Base-by-base conservation (phyloP, 2,113 vertebrate species). In the Barbus barbus region DNA sequence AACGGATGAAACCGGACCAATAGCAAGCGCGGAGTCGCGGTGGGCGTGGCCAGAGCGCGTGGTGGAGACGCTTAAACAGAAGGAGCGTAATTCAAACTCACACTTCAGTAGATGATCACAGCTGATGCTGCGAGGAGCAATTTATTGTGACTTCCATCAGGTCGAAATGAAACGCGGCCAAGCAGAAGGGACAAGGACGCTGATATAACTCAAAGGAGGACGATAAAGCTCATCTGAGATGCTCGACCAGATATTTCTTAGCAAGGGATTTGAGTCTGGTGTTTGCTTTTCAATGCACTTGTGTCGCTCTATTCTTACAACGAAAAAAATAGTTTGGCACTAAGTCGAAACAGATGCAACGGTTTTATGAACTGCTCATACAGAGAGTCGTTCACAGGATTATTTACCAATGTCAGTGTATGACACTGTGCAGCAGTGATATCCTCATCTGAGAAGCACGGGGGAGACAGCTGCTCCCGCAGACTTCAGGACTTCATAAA, bases 71-170 rank as follows among this genome's bases (percentile, higher is more conserved):
- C 96, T 95, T 94, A 95, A 94, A 94, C 93, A 26, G 90, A 94
- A 94, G 92, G 95, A 96, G 96, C 95, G 95, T 92, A 93, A 96
- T 96, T 96, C 95, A 95, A 96, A 97, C 92, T 93, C 90, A 90
- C 82, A 82, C 78, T 82, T 65, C 73, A 78, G 74, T 46, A 78
- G 77, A 58, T 53, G 84, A 48, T 51, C 81, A 53, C 22, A 67
- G 53, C 78, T 22, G 61, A 60, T 14, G 2, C 51, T 22, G 18
- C 26, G 71, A 53, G 63, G 48, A 73, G 38, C 53, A 16, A 73
- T 56, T 72, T 61, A 26, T 65, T 20, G 36, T 56, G 41, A 31
- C n/a, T 73, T 67, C 18, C 18, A 78, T 63, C 67, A 26, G 56
- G 61, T 83, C 8, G 63, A 38, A 44, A 72, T 74, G 12, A 82